Conservation (phyloP, 1,140 invertebrate species). For the Neodiprion pinetum region DNA sequence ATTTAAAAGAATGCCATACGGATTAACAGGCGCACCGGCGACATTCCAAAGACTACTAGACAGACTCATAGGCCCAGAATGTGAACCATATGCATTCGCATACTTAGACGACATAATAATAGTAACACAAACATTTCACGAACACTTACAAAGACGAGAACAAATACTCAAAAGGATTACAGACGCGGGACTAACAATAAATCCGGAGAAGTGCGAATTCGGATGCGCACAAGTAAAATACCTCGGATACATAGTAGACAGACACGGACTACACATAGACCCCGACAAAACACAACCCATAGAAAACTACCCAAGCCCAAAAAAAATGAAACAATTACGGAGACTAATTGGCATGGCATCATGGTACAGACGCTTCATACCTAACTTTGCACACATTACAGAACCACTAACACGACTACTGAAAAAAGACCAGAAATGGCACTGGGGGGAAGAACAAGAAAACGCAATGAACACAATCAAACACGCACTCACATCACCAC, state of each 20-base stretch:
- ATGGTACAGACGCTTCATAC: constrained; percentile 44
- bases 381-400: constrained; percentile 35
- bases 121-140: too few relatives aligned
- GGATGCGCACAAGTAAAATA: constrained; percentile 41
- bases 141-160: too few relatives aligned
- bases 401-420: constrained; percentile 33
- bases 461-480: too few relatives aligned
- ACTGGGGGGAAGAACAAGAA: too few relatives aligned
- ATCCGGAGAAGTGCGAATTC: constrained; percentile 48
- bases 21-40: constrained; percentile 48
- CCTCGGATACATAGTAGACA: constrained; percentile 46
- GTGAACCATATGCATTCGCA: too few relatives aligned
- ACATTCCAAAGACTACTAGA: constrained; percentile 52
- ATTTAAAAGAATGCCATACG: constrained; percentile 49
- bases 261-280: constrained; percentile 35
- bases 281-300: too few relatives aligned
- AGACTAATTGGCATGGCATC: constrained; percentile 25
- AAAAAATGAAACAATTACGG: too few relatives aligned
- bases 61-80: neutral
- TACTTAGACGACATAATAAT: too few relatives aligned
- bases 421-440: constrained; percentile 12
- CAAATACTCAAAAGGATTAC: too few relatives aligned
- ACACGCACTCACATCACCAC: too few relatives aligned
- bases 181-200: constrained; percentile 29
- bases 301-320: too few relatives aligned